These are phyloP conservation scores for Psittacula cyanocephala DNA, from an alignment of 2,113 vertebrate genomes.

Conservation along the genomic window DNA sequence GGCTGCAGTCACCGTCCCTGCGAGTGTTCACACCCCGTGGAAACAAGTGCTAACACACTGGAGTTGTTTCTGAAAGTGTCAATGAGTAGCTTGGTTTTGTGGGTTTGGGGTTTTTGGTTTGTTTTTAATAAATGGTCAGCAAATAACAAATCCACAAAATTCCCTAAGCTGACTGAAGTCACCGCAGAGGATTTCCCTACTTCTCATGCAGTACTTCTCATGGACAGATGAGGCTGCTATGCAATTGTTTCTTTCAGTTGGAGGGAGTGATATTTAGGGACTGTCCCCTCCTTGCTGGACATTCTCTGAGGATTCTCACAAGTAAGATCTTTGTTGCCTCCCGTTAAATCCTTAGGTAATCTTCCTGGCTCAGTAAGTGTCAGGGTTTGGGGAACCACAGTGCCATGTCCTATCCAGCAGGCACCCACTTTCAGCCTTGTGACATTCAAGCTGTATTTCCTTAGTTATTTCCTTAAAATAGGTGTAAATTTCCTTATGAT, in stretches of 20 bases:
- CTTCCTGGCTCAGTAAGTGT: background rate
- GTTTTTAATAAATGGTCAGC: background rate
- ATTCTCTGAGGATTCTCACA: background rate
- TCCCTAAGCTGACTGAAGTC: background rate
- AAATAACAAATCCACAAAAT: background rate
- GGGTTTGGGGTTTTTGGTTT: background rate
- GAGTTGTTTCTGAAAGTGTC: background rate
- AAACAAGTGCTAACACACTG: background rate
- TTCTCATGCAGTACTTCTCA: background rate
- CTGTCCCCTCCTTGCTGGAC: background rate
- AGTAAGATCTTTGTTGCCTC: background rate
- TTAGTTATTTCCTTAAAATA: background rate
- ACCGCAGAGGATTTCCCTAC: background rate
- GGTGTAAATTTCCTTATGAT: background rate
- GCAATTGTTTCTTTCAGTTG: background rate
- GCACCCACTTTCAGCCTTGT: background rate
- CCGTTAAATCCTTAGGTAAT: rapidly evolving
- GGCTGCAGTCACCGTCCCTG: background rate
- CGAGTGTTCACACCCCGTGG: rapidly evolving
- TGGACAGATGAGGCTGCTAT: slow-evolving; percentile 26
- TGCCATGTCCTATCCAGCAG: background rate
- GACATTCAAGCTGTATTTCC: background rate
- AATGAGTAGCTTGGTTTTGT: background rate
- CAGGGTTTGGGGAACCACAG: background rate
- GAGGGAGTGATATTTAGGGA: background rate